A percentile compares a stretch with the other conserved stretches of the same genome.
These are phyloP conservation scores for Platygyra sinensis DNA, from an alignment of 64 coral and sea anemone species.

Conservation along the genomic window DNA sequence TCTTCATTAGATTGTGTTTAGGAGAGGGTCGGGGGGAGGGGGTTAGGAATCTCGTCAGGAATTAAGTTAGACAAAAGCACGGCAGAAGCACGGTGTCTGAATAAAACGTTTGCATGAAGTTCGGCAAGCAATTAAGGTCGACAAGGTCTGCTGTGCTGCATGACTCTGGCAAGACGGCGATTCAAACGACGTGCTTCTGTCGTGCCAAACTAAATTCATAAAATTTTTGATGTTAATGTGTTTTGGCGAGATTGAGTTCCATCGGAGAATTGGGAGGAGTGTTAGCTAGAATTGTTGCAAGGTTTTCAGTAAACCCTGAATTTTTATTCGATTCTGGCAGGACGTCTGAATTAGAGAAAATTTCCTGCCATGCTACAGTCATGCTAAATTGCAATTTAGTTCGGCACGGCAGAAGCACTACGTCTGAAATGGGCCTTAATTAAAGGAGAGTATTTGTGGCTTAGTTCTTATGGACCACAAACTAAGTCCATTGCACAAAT, in stretches of 20 bases:
- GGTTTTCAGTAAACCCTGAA: too few species aligned
- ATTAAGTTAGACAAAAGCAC: too few species aligned
- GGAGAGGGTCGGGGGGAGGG: background rate
- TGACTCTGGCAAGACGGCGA: constrained; percentile 2
- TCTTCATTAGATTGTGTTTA: constrained; percentile 8
- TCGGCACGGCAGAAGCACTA: constrained; percentile 30
- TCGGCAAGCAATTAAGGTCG: constrained; percentile 14
- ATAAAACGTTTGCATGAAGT: constrained; percentile 20
- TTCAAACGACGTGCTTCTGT: too few species aligned
- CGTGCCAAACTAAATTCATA: constrained; percentile 35
- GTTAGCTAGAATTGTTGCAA: too few species aligned
- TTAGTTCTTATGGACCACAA: too few species aligned
- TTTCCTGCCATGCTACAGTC: background rate
- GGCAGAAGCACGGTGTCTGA: constrained; percentile 29
- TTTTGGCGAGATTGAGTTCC: constrained; percentile 23
- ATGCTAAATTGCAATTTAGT: background rate
- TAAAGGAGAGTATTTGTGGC: too few species aligned
- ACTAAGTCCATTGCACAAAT: too few species aligned
- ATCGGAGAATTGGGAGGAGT: background rate
- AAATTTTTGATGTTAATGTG: constrained; percentile 23
- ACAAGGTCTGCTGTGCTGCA: constrained; percentile 14
- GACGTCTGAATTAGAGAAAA: too few species aligned
- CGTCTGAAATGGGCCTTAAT: constrained; percentile 29
- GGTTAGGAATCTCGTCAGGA: too few species aligned
- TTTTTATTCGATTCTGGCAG: too few species aligned